These are phyloP conservation scores for Vulpes vulpes DNA, from an alignment of 2,113 vertebrate species.

Conservation along the genomic window DNA sequence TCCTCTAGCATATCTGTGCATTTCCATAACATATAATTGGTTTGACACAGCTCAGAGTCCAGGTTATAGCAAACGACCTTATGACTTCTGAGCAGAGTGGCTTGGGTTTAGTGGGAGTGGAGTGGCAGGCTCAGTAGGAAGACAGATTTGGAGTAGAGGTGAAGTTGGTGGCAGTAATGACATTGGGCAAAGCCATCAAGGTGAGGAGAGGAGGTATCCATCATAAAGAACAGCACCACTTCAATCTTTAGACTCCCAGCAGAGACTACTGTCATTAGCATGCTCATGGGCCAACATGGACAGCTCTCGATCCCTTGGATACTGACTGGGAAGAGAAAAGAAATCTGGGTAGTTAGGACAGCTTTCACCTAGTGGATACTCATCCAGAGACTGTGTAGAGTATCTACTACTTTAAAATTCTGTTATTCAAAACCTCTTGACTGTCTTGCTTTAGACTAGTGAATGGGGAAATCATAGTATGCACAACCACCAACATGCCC, in stretches of 20 bases:
- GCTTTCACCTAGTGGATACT: neutral
- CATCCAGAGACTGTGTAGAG: neutral
- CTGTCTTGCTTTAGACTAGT: neutral
- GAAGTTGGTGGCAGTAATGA: too few species aligned
- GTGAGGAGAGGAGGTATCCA: neutral
- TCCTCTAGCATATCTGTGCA: neutral
- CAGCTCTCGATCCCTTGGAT: neutral
- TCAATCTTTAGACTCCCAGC: too few species aligned
- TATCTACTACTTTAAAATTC: neutral
- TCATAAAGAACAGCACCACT: neutral
- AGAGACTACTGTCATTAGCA: neutral
- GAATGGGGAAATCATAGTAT: neutral
- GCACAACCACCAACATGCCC: too few species aligned
- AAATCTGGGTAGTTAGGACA: neutral
- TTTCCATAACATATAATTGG: neutral
- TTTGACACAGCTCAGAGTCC: neutral
- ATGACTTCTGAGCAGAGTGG: neutral
- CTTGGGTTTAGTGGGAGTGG: accelerated
- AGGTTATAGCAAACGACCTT: neutral
- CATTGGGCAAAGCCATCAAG: too few species aligned
- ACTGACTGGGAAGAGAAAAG: neutral
- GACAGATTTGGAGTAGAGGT: neutral
- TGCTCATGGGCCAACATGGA: neutral
- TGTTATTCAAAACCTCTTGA: neutral
- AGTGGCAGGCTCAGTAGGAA: neutral